Percentiles rank a stretch among this genome's conserved stretches.
Evolutionary conservation across 2,113 vertebrate species (phyloP).

Genomic region (Setophaga kirtlandii): DNA sequence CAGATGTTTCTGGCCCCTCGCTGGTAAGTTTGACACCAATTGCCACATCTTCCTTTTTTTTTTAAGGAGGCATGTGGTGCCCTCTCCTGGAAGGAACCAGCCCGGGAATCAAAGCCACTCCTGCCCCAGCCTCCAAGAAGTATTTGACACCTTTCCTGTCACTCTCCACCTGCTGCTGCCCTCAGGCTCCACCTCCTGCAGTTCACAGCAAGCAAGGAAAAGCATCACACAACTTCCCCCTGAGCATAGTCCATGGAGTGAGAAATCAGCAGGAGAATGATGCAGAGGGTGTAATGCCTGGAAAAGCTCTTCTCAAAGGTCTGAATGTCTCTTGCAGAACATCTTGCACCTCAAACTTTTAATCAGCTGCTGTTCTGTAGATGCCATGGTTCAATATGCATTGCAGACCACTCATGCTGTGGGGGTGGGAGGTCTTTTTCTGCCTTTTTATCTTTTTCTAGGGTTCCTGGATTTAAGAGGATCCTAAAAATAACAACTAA

Average conservation of each 20-base stretch:
- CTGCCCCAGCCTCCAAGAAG: background rate
- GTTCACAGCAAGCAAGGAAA: background rate
- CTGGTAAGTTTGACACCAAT: background rate
- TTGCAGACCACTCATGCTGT: background rate
- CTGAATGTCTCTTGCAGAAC: background rate
- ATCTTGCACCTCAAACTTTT: background rate
- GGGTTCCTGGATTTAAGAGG: background rate
- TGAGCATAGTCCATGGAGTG: background rate
- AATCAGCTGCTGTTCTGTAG: background rate
- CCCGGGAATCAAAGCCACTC: background rate
- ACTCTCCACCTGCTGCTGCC: background rate
- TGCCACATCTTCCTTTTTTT: conserved; percentile 14
- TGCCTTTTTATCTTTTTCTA: background rate
- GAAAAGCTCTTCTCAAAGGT: background rate
- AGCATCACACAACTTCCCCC: background rate
- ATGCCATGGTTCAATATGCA: background rate
- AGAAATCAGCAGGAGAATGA: conserved; percentile 38
- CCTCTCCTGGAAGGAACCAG: conserved; percentile 51
- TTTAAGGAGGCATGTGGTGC: conserved; percentile 51
- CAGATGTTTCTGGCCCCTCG: background rate
- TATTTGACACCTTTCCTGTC: background rate
- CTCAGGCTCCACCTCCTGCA: background rate
- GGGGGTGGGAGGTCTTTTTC: background rate
- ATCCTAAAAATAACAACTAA: background rate
- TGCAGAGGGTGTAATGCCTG: background rate